Evolutionary conservation across 2,797 vertebrate species (phyloP), one percentile per base, ranked within the genome.

Genomic region (Podargus strigoides): DNA sequence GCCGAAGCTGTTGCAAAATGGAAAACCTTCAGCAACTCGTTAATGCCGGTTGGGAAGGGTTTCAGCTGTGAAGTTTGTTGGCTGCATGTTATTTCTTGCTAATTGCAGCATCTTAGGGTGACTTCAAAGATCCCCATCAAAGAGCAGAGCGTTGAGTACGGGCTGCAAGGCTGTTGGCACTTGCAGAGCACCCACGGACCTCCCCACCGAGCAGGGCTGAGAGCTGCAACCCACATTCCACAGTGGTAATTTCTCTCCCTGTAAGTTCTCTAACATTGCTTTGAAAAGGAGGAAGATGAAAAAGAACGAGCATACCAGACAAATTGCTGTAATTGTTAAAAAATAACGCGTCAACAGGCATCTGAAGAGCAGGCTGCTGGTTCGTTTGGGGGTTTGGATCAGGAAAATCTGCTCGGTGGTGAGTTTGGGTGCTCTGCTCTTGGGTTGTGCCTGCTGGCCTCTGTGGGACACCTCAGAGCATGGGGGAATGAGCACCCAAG

Each of bases 101-200:
- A 19, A 36, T 30, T 79, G 90, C 80, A 75, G 90, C 62, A 36
- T 42, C 34, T 46, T 2, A 3, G 44, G 68, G 74, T 26, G 85
- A 63, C 68, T 69, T 87, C 90, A 63, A 69, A 79, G 90, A 9
- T 37, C 26, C 41, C 56, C 74, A n/a, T 74, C 74, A 64, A 88
- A 68, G 74, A 36, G 73, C 49, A 18, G 28, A 12, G 17, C 10
- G 36, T 3, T 59, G 12, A 13, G 4, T 2, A 2, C 7, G 5
- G 69, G 44, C 50, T 46, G 63, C 42, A 12, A 2, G 83, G 64
- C 58, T 41, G 26, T 21, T 56, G 4, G 42, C 37, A 4, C 44
- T 32, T 7, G 50, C 23, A 3, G 50, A 70, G 63, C 37, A 46
- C 18, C 69, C 56, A 2, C 41, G 4, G 10, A 23, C 17, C 73